Percentiles rank a stretch among this genome's conserved stretches.
Evolutionary conservation across 2,888 invertebrate genomes (phyloP).

Genomic region (Trilocha varians): DNA sequence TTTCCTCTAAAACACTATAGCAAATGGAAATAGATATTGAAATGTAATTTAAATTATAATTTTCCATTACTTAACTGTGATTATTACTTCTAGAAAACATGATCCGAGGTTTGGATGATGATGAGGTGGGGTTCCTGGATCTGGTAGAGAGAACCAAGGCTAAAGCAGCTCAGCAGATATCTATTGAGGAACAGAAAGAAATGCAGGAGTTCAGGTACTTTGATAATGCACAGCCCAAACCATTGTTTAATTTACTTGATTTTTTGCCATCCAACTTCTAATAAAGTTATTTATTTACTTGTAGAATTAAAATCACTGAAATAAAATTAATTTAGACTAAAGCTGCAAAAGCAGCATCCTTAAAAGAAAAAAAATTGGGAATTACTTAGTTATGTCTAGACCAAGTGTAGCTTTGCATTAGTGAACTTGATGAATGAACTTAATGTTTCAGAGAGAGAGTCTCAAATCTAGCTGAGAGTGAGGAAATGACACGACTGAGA

Average conservation of each 20-base stretch:
- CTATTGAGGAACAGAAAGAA: slow-evolving; percentile 87
- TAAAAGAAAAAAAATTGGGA: no score
- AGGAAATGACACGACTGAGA: slow-evolving; percentile 51
- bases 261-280: not conserved
- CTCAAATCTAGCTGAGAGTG: slow-evolving; percentile 57
- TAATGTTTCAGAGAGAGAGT: slow-evolving; percentile 72
- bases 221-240: no score
- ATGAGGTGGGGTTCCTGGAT: slow-evolving; percentile 95
- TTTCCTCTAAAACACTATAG: no score
- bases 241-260: not conserved
- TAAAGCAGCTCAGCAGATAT: slow-evolving; percentile 87
- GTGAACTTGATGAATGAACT: no score
- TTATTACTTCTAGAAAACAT: slow-evolving; percentile 76
- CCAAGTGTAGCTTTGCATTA: no score
- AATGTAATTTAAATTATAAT: not conserved
- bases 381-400: no score
- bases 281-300: no score
- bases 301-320: no score
- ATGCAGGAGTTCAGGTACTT: slow-evolving; percentile 85
- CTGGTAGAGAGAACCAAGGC: slow-evolving; percentile 89
- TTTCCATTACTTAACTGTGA: not conserved
- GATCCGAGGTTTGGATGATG: slow-evolving; percentile 94
- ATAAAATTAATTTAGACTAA: no score
- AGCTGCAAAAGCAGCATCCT: no score
- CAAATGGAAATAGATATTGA: no score